phyloP scores from a whole-genome alignment of 2,797 vertebrate species.

The Argya squamiceps region DNA sequence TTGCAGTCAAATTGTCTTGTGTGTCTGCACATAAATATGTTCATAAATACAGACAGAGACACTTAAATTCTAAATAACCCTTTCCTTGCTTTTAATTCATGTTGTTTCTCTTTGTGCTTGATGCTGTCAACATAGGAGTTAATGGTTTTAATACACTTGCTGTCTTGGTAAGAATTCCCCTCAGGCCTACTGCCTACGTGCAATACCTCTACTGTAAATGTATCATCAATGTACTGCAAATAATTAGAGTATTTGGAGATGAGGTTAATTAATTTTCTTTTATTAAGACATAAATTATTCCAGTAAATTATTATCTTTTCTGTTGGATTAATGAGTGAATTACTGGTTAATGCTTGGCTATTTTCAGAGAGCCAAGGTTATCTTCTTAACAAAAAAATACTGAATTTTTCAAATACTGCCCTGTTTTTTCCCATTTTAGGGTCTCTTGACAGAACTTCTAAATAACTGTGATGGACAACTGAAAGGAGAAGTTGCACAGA shows the following conservation, averaged over 20 bases:
- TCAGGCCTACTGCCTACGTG: background rate
- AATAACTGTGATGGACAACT: conserved; percentile 95
- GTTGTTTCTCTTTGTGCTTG: background rate
- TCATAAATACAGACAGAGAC: background rate
- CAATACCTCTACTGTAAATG: background rate
- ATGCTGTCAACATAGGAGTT: background rate
- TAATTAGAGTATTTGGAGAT: background rate
- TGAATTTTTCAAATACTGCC: background rate
- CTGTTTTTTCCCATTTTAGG: conserved; percentile 70
- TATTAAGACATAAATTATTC: background rate
- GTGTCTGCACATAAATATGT: background rate
- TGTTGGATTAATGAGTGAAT: background rate
- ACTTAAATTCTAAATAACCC: background rate
- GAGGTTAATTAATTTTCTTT: background rate
- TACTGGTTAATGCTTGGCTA: background rate
- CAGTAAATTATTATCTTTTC: background rate
- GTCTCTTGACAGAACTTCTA: conserved; percentile 89
- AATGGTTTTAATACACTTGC: background rate
- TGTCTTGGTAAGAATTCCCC: background rate
- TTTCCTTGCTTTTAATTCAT: background rate
- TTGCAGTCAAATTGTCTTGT: background rate
- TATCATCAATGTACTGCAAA: background rate
- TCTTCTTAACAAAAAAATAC: background rate
- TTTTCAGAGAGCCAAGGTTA: background rate
- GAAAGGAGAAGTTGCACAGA: conserved; percentile 93